Conservation (phyloP, 2,797 vertebrate species). For the Pygocentrus nattereri region DNA sequence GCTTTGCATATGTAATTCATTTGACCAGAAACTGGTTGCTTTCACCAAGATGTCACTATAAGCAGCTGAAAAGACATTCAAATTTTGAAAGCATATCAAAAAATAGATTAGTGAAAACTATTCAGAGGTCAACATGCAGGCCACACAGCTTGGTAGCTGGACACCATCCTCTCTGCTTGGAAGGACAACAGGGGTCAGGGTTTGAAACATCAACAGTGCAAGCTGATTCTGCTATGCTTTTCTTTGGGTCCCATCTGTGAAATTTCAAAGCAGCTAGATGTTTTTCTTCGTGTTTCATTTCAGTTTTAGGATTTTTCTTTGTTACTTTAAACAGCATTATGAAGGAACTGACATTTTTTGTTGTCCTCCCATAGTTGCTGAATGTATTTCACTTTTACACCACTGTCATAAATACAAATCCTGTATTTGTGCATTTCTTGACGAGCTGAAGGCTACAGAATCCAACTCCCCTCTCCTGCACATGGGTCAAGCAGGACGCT, state of each 20-base stretch:
- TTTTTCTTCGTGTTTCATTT: background rate
- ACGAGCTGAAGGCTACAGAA: too few species aligned
- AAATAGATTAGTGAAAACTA: background rate
- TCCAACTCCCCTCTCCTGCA: too few species aligned
- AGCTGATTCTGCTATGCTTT: slow-evolving; percentile 76
- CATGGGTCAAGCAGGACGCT: too few species aligned
- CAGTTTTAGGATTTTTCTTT: background rate
- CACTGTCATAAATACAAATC: too few species aligned
- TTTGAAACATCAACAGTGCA: slow-evolving; percentile 79
- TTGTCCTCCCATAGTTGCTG: too few species aligned
- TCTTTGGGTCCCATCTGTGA: slow-evolving; percentile 56
- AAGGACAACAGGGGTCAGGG: slow-evolving; percentile 81
- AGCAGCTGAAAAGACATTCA: background rate
- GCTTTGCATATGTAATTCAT: too few species aligned
- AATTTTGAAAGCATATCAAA: slow-evolving; percentile 1
- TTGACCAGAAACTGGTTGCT: background rate
- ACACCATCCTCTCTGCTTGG: slow-evolving; percentile 70
- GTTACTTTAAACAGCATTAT: too few species aligned
- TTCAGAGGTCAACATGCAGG: slow-evolving; percentile 56
- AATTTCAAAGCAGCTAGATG: slow-evolving; percentile 55
- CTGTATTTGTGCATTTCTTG: too few species aligned
- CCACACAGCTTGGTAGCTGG: slow-evolving; percentile 72
- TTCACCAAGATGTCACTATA: background rate
- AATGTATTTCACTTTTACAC: too few species aligned
- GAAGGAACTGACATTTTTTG: too few species aligned